Evolutionary conservation across 1,140 invertebrate species (phyloP).

Genomic region (Harpegnathos saltator): DNA sequence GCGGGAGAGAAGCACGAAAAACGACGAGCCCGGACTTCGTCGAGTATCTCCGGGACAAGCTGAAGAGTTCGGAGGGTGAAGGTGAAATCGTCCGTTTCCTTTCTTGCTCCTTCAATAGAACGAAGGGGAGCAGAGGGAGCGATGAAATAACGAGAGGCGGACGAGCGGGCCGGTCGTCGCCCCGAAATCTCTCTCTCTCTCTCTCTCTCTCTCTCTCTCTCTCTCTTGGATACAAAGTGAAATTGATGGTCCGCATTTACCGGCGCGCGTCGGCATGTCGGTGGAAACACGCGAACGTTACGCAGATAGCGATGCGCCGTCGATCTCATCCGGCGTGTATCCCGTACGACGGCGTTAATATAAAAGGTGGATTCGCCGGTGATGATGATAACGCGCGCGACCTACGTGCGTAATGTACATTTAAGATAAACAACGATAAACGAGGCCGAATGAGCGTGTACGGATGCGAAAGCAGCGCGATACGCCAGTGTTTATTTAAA

Average conservation of each 20-base stretch:
- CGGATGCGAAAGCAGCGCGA: not conserved
- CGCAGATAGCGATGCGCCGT: constrained; percentile 17
- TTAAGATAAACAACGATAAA: not conserved
- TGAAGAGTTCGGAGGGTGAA: constrained; percentile 3
- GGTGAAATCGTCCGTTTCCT: constrained; percentile 44
- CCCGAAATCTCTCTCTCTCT: constrained; percentile 26
- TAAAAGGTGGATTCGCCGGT: not conserved
- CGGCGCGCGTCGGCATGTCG: constrained; percentile 11
- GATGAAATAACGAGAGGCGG: constrained; percentile 43
- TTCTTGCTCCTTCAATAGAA: constrained; percentile 16
- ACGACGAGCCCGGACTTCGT: constrained; percentile 5
- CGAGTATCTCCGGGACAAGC: constrained; percentile 15
- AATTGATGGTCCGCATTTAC: constrained; percentile 52
- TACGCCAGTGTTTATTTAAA: constrained; percentile 16
- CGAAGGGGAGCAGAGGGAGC: constrained; percentile 28
- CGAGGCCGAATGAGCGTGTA: not conserved
- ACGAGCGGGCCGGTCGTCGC: not conserved
- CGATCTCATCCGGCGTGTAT: constrained; percentile 22
- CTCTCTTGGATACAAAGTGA: constrained; percentile 51
- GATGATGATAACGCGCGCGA: not conserved
- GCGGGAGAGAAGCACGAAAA: constrained; percentile 5
- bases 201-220: constrained; percentile 31
- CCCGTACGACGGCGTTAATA: constrained; percentile 1
- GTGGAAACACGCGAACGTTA: constrained; percentile 28
- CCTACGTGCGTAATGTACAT: not conserved